Evolutionary conservation across 2,113 vertebrate genomes (phyloP).

Genomic region (Podarcis raffonei): DNA sequence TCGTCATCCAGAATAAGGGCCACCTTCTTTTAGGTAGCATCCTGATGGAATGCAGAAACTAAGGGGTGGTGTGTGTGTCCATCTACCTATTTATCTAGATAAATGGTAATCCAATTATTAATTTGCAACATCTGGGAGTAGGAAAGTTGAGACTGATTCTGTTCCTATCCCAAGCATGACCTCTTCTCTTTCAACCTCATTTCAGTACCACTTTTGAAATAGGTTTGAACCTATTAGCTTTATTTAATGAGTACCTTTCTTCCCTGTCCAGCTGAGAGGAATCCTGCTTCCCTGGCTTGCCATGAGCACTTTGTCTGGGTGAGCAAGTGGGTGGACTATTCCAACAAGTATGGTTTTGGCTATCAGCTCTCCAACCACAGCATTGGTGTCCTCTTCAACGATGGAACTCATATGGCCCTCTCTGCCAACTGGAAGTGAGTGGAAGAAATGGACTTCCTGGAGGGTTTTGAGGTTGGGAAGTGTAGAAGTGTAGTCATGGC

Average conservation of each 20-base stretch:
- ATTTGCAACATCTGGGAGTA: too few species aligned
- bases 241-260: neutral
- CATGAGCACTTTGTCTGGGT: slow-evolving; percentile 94
- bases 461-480: fast-evolving
- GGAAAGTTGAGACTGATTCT: neutral
- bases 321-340: slow-evolving; percentile 99
- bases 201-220: neutral
- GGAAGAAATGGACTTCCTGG: fast-evolving
- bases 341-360: slow-evolving; percentile 97
- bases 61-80: too few species aligned
- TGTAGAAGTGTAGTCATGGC: neutral
- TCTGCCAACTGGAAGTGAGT: slow-evolving; percentile 89
- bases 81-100: too few species aligned
- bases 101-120: too few species aligned
- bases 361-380: slow-evolving; percentile 95
- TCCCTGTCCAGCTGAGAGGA: slow-evolving; percentile 81
- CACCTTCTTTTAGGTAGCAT: neutral
- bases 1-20: neutral
- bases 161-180: neutral
- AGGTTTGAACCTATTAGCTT: neutral
- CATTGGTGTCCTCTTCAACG: slow-evolving; percentile 95
- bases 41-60: neutral
- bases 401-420: slow-evolving; percentile 92
- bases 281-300: slow-evolving; percentile 87
- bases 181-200: neutral